Conservation (phyloP, 2,797 vertebrate genomes). For the Chiloscyllium punctatum region DNA sequence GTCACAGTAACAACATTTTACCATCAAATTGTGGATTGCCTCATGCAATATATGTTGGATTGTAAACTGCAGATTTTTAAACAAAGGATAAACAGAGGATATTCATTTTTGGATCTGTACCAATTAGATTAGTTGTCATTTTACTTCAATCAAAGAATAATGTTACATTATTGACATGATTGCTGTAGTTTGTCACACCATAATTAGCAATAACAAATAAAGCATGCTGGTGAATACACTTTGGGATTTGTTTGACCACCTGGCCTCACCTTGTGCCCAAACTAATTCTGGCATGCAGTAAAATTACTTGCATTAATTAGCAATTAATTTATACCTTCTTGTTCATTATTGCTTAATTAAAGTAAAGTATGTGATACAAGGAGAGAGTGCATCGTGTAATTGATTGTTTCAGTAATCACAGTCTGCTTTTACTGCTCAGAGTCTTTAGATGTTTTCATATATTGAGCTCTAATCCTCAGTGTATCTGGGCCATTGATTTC, state of each 20-base stretch:
- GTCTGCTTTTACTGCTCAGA: slow-evolving; percentile 54
- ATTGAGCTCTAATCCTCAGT: slow-evolving; percentile 56
- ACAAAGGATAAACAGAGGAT: background rate
- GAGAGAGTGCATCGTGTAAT: slow-evolving; percentile 36
- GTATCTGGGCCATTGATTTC: slow-evolving; percentile 63
- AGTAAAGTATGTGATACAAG: slow-evolving; percentile 35
- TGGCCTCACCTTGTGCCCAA: slow-evolving; percentile 35
- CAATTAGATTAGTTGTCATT: slow-evolving; percentile 5
- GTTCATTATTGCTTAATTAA: slow-evolving; percentile 37
- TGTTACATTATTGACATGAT: background rate
- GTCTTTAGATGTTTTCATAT: slow-evolving; percentile 58
- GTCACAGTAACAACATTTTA: background rate
- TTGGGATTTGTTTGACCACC: slow-evolving; percentile 38
- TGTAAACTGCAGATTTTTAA: background rate
- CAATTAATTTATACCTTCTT: slow-evolving; percentile 38
- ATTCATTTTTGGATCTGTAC: slow-evolving; percentile 7
- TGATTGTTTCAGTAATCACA: slow-evolving; percentile 38
- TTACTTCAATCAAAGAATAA: slow-evolving; percentile 18
- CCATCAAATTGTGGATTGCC: background rate
- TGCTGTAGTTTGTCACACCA: background rate
- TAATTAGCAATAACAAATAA: slow-evolving; percentile 36
- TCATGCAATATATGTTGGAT: background rate
- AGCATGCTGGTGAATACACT: slow-evolving; percentile 3
- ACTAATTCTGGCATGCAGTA: slow-evolving; percentile 27
- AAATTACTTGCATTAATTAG: slow-evolving; percentile 32